These are phyloP conservation scores for Prunella fulvescens DNA, from an alignment of 2,113 vertebrate species.

Conservation along the genomic window DNA sequence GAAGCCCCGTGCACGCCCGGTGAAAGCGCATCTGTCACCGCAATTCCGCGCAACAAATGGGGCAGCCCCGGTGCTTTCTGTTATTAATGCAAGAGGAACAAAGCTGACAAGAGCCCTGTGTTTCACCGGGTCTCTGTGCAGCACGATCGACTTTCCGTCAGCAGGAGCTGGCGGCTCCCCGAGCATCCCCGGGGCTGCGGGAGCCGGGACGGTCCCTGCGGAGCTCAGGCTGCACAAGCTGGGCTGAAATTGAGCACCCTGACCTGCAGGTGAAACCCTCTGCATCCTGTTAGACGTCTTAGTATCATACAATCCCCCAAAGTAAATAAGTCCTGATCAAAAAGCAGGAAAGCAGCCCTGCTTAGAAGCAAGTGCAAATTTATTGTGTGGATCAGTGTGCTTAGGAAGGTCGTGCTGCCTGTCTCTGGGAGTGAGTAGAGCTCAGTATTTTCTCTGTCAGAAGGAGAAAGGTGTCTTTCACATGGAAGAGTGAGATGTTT, in stretches of 20 bases:
- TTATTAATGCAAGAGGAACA: background rate
- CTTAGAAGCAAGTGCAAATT: background rate
- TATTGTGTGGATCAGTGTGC: background rate
- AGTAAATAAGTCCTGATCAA: background rate
- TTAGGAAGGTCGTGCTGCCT: background rate
- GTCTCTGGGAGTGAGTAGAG: background rate
- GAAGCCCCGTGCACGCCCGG: rapidly evolving
- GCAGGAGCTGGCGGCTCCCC: background rate
- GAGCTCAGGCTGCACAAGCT: background rate
- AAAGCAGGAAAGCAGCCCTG: background rate
- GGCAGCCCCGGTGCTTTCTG: background rate
- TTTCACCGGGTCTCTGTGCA: background rate
- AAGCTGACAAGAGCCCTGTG: background rate
- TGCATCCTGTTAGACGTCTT: background rate
- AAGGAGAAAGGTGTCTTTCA: background rate
- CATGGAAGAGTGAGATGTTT: background rate
- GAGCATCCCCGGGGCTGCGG: background rate
- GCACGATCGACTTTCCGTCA: background rate
- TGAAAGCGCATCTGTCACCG: background rate
- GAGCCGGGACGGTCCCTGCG: background rate
- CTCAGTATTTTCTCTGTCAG: background rate
- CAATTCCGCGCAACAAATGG: rapidly evolving
- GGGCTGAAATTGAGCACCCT: background rate
- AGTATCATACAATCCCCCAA: background rate
- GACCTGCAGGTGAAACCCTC: background rate